phyloP scores from a whole-genome alignment of 2,888 invertebrate genomes.

The Encarsia formosa region DNA sequence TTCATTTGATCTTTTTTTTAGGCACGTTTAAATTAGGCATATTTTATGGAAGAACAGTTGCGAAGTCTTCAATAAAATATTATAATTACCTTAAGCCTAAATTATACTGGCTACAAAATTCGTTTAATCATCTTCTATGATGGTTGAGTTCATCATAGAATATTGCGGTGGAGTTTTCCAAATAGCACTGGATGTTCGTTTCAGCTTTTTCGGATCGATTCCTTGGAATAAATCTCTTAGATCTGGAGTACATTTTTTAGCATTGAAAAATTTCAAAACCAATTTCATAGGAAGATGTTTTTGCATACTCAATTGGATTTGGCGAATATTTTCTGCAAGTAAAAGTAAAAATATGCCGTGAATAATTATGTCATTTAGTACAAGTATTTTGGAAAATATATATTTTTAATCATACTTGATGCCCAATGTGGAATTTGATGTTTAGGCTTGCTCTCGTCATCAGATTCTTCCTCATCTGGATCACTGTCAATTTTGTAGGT shows the following conservation, averaged over 20 bases:
- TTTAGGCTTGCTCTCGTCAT: conserved; percentile 44
- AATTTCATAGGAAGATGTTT: conserved; percentile 47
- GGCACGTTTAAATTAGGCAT: too few relatives aligned
- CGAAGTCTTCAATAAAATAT: too few relatives aligned
- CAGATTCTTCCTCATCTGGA: conserved; percentile 46
- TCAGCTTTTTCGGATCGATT: conserved; percentile 62
- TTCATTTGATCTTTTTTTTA: too few relatives aligned
- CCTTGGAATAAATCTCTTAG: conserved; percentile 64
- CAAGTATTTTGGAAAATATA: not conserved
- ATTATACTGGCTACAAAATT: not conserved
- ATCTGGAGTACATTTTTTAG: conserved; percentile 57
- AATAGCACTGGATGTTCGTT: conserved; percentile 70
- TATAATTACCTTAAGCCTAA: too few relatives aligned
- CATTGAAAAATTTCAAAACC: conserved; percentile 59
- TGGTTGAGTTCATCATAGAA: conserved; percentile 51
- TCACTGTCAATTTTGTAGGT: conserved; percentile 46
- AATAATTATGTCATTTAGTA: not conserved
- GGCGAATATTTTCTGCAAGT: conserved; percentile 52
- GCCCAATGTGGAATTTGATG: conserved; percentile 46
- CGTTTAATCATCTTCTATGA: not conserved
- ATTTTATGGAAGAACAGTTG: too few relatives aligned
- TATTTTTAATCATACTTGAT: conserved; percentile 32
- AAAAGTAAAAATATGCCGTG: conserved; percentile 6
- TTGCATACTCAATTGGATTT: conserved; percentile 52
- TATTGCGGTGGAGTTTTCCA: conserved; percentile 71